phyloP scores from a whole-genome alignment of 92 coral and sea anemone genomes.

The Chrysogorgia sp. region DNA sequence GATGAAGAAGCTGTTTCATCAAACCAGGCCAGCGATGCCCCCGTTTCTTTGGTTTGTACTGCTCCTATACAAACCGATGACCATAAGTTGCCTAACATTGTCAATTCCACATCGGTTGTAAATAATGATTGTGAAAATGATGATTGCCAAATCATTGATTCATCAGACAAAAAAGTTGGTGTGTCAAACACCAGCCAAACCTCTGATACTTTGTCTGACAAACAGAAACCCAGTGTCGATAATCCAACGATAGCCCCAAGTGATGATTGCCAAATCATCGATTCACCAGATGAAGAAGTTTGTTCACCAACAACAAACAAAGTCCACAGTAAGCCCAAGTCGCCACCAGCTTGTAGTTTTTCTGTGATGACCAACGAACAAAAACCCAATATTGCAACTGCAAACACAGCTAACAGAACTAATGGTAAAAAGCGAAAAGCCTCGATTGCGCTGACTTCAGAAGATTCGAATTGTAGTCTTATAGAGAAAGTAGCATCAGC shows the following conservation, averaged over 20 bases:
- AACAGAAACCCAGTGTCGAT: neutral
- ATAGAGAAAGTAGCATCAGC: conserved; percentile 1
- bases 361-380: no score
- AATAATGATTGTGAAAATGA: neutral
- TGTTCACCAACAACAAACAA: no score
- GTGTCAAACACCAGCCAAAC: neutral
- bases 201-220: neutral
- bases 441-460: neutral
- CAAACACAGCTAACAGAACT: neutral
- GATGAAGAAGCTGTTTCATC: no score
- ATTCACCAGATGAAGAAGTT: neutral
- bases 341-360: no score
- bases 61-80: no score
- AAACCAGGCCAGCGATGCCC: no score
- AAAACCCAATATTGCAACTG: neutral
- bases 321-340: no score
- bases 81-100: neutral
- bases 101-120: neutral
- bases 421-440: conserved; percentile 25
- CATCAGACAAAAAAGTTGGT: neutral
- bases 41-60: no score
- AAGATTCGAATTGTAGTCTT: neutral
- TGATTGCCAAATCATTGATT: neutral
- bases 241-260: neutral
- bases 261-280: conserved; percentile 3